Evolutionary conservation across 2,113 vertebrate genomes (phyloP).

Genomic region (Bucco capensis): DNA sequence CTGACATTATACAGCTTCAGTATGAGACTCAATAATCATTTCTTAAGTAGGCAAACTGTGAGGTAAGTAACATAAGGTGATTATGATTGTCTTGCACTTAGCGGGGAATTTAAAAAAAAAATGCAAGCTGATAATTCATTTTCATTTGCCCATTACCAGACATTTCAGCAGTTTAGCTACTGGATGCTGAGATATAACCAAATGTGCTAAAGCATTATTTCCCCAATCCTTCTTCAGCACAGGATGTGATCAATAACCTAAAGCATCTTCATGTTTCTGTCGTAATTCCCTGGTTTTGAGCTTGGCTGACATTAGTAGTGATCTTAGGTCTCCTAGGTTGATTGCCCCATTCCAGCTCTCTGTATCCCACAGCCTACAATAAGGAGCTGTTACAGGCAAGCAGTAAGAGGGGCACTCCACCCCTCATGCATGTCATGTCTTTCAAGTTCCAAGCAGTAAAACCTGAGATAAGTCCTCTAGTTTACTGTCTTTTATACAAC

Average conservation of each 20-base stretch:
- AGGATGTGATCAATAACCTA: neutral
- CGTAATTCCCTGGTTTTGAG: neutral
- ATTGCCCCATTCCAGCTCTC: too few species aligned
- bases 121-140: neutral
- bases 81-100: neutral
- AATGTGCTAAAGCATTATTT: neutral
- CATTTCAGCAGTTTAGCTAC: neutral
- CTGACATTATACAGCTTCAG: neutral
- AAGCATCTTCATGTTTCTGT: neutral
- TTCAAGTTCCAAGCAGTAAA: too few species aligned
- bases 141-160: neutral
- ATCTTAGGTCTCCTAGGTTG: too few species aligned
- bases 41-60: neutral
- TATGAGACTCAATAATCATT: neutral
- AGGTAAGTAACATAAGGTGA: neutral
- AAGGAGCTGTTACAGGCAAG: too few species aligned
- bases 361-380: too few species aligned
- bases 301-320: neutral
- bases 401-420: too few species aligned
- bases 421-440: too few species aligned
- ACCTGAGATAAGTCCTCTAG: too few species aligned
- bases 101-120: neutral
- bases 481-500: too few species aligned
- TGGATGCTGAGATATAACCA: neutral
- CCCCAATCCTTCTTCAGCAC: neutral